Evolutionary conservation across 2,113 vertebrate species (phyloP).

Genomic region (Hassar affinis): DNA sequence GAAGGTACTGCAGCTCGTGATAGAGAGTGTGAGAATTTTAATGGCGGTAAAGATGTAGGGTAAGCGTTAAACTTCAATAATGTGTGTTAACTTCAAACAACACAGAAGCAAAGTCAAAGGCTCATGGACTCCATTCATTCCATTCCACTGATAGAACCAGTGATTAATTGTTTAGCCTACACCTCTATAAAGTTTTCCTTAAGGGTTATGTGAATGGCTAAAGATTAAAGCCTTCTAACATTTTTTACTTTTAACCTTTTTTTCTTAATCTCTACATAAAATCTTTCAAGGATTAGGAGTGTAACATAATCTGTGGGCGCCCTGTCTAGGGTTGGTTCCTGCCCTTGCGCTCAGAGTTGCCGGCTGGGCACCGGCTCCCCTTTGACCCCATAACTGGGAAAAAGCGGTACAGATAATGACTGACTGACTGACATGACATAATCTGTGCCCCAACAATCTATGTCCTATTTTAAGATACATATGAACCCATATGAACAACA

Average conservation of each 20-base stretch:
- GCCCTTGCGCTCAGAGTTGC: too few species aligned
- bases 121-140: neutral
- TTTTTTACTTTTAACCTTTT: neutral
- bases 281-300: neutral
- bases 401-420: too few species aligned
- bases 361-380: too few species aligned
- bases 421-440: too few species aligned
- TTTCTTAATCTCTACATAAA: neutral
- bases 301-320: neutral
- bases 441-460: neutral
- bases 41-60: constrained; percentile 3
- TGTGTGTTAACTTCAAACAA: constrained; percentile 31
- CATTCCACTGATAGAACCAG: neutral
- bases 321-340: too few species aligned
- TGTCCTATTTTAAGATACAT: neutral
- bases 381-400: too few species aligned
- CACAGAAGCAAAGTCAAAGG: neutral
- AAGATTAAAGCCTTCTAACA: neutral
- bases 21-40: constrained; percentile 52
- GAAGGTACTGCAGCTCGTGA: constrained; percentile 68
- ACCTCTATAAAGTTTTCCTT: neutral
- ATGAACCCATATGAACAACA: neutral
- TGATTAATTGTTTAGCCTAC: neutral
- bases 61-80: constrained; percentile 16
- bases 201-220: neutral